phyloP scores from a whole-genome alignment of 2,797 vertebrate genomes.

The Pseudocheirus occidentalis region DNA sequence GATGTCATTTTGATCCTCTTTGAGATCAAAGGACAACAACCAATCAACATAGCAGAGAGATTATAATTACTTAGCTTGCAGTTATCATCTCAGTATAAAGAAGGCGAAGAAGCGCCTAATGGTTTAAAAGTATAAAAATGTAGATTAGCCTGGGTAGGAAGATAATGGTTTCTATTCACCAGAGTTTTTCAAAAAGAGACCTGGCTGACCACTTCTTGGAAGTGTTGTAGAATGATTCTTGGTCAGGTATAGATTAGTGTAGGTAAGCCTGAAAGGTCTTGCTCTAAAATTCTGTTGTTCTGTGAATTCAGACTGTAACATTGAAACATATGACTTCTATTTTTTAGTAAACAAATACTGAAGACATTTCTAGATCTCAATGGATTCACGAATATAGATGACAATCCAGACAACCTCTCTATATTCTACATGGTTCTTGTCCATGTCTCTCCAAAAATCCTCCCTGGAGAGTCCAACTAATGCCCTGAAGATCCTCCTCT shows the following conservation, averaged over 20 bases:
- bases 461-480: not conserved
- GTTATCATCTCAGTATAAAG: not conserved
- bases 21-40: not conserved
- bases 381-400: not conserved
- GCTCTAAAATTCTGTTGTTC: not conserved
- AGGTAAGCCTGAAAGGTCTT: not conserved
- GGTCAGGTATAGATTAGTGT: not conserved
- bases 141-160: not conserved
- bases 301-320: not conserved
- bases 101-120: not conserved
- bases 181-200: not conserved
- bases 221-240: not conserved
- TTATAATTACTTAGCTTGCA: not conserved
- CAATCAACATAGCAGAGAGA: not conserved
- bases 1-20: not conserved
- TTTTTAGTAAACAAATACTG: constrained; percentile 1
- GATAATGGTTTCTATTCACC: not conserved
- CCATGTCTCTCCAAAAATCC: no score
- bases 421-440: not conserved
- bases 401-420: not conserved
- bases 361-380: not conserved
- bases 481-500: not conserved
- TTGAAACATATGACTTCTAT: not conserved
- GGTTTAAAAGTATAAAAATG: not conserved
- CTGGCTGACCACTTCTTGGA: not conserved